Conservation (phyloP, 2,888 invertebrate genomes). For the Agonopterix arenella region DNA sequence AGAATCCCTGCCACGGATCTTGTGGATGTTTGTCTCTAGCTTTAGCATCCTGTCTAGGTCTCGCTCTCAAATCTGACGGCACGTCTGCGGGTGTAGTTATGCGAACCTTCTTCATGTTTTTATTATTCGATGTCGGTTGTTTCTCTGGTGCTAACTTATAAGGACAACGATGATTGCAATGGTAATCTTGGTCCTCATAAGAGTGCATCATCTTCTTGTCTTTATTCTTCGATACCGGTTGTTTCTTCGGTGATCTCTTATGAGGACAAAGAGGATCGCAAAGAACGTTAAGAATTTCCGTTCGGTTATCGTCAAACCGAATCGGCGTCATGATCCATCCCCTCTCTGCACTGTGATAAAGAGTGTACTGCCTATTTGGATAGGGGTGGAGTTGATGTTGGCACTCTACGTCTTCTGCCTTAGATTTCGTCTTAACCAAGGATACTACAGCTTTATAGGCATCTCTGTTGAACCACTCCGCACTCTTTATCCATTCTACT, state of each 20-base stretch:
- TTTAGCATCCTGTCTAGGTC: too few species aligned
- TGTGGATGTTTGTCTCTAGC: too few species aligned
- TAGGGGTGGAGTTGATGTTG: constrained; percentile 16
- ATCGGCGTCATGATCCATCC: constrained; percentile 40
- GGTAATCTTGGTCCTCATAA: not conserved
- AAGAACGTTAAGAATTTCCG: not conserved
- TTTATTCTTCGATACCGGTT: not conserved
- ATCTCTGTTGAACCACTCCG: constrained; percentile 1
- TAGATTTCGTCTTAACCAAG: not conserved
- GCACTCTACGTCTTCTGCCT: not conserved
- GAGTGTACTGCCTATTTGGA: constrained; percentile 25
- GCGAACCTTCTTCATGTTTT: too few species aligned
- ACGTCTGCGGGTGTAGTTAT: too few species aligned
- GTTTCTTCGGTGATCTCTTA: not conserved
- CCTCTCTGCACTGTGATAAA: constrained; percentile 24
- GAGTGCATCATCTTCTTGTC: not conserved
- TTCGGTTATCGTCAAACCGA: not conserved
- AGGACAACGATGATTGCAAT: too few species aligned
- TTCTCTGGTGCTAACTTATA: too few species aligned
- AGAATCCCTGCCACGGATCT: too few species aligned
- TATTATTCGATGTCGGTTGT: too few species aligned
- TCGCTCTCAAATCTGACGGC: too few species aligned
- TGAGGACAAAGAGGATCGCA: not conserved
- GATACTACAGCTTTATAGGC: not conserved
- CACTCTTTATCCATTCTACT: constrained; percentile 14